Evolutionary conservation across 1,140 invertebrate genomes (phyloP).

Genomic region (Aphelinus certus): DNA sequence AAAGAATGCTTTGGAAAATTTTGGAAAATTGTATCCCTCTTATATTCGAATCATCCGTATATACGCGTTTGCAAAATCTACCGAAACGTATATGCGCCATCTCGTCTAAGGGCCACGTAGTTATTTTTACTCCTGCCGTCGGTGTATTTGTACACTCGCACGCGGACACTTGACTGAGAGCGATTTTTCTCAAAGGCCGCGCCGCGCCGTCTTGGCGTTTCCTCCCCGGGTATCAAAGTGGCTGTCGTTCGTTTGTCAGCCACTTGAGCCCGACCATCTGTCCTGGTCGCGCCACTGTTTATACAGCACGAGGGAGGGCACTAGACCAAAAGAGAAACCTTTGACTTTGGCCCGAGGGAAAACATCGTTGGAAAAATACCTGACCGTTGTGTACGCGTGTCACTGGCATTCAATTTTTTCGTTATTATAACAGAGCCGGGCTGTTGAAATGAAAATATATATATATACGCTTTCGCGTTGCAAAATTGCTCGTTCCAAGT

Average conservation of each 20-base stretch:
- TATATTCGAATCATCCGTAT: no score
- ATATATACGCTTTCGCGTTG: no score
- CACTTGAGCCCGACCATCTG: constrained; percentile 45
- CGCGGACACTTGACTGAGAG: not conserved
- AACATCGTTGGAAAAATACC: constrained; percentile 33
- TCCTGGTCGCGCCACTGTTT: constrained; percentile 38
- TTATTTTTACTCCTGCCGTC: no score
- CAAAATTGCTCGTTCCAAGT: no score
- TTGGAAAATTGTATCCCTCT: no score
- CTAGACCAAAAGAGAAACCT: constrained; percentile 20
- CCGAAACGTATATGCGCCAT: no score
- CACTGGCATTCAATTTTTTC: constrained; percentile 24
- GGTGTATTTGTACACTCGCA: no score
- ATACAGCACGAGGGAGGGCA: constrained; percentile 21
- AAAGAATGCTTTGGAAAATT: no score
- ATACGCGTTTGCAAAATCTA: no score
- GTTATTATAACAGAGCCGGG: constrained; percentile 19
- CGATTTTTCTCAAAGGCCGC: constrained; percentile 26
- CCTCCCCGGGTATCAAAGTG: constrained; percentile 26
- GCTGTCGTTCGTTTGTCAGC: constrained; percentile 44
- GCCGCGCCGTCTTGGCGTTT: constrained; percentile 5
- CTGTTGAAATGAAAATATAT: no score
- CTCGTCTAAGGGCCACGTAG: no score
- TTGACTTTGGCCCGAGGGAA: constrained; percentile 17
- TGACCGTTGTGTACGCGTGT: constrained; percentile 10